Conservation (phyloP, 2,113 vertebrate species). For the Triplophysa tibetana region DNA sequence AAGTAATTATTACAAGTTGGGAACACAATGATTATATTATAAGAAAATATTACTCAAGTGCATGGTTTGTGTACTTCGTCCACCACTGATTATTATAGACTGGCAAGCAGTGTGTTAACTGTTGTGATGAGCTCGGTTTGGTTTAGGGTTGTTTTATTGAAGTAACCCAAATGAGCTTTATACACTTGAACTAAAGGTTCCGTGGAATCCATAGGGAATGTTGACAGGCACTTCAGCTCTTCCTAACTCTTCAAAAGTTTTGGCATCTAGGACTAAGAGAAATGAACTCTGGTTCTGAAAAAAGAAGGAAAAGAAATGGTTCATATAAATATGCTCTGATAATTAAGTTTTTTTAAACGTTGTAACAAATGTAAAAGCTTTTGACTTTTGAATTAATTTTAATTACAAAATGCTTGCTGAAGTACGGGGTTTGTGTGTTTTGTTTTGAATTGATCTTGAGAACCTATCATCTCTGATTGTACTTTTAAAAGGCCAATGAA, state of each 20-base stretch:
- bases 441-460: too few species aligned
- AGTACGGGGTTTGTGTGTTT: neutral
- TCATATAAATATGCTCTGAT: neutral
- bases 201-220: constrained; percentile 91
- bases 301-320: neutral
- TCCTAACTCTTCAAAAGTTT: constrained; percentile 84
- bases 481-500: too few species aligned
- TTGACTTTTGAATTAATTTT: neutral
- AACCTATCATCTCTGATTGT: too few species aligned
- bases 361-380: neutral
- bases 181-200: constrained; percentile 74
- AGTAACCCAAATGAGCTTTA: constrained; percentile 17
- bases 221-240: constrained; percentile 84
- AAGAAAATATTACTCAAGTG: too few species aligned
- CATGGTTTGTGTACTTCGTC: too few species aligned
- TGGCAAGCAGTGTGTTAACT: neutral
- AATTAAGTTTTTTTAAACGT: neutral
- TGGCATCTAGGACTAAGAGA: constrained; percentile 87
- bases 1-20: too few species aligned
- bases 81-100: too few species aligned
- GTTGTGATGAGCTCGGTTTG: neutral
- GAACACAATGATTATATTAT: too few species aligned
- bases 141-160: neutral
- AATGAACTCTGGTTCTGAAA: constrained; percentile 83
- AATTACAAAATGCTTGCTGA: neutral